These are phyloP conservation scores for Chascanopsetta lugubris DNA, from an alignment of 2,113 vertebrate species.

Conservation along the genomic window DNA sequence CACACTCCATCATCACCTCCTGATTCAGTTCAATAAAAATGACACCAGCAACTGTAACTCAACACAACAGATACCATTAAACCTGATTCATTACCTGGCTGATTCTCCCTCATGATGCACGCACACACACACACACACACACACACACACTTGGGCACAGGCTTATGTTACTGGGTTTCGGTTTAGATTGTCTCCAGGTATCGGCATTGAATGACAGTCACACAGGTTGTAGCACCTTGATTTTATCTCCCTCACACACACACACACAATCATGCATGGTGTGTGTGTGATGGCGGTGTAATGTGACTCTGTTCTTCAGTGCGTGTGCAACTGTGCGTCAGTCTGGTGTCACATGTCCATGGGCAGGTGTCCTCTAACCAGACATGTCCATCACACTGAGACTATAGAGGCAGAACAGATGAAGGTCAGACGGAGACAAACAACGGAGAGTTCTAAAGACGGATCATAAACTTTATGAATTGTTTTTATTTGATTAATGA, in stretches of 20 bases:
- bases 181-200: slow-evolving; percentile 21
- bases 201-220: slow-evolving; percentile 13
- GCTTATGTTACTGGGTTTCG: slow-evolving; percentile 15
- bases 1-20: background rate
- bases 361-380: slow-evolving; percentile 48
- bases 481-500: too few species aligned
- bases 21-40: slow-evolving; percentile 10
- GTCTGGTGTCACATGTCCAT: slow-evolving; percentile 58
- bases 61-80: slow-evolving; percentile 25
- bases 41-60: slow-evolving; percentile 28
- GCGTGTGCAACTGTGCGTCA: slow-evolving; percentile 25
- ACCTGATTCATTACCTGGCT: slow-evolving; percentile 44
- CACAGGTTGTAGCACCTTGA: background rate
- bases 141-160: background rate
- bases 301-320: too few species aligned
- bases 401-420: too few species aligned
- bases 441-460: too few species aligned
- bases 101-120: slow-evolving; percentile 5
- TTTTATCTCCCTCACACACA: slow-evolving; percentile 33
- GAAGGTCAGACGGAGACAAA: too few species aligned
- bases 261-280: slow-evolving; percentile 3
- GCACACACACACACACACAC: slow-evolving; percentile 2
- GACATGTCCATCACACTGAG: slow-evolving; percentile 32
- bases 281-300: slow-evolving; percentile 1
- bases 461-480: too few species aligned